Conservation (phyloP, 2,888 invertebrate genomes). For the Epinotia ramella region DNA sequence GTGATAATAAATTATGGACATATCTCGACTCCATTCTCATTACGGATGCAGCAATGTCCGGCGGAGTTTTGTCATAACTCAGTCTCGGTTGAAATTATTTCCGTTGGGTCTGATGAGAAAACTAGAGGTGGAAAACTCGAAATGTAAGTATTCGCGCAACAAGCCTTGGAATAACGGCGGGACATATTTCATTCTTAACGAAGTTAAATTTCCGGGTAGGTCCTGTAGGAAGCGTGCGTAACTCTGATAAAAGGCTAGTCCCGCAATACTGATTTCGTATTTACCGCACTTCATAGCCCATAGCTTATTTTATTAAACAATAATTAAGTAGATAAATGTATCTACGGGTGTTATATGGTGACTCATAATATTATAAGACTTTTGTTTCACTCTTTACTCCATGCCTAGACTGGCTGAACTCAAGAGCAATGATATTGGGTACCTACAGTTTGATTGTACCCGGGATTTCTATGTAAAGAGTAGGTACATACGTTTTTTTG, state of each 20-base stretch:
- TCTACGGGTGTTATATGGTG: no score
- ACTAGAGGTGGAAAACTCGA: slow-evolving; percentile 82
- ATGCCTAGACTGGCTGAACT: no score
- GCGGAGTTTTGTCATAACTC: slow-evolving; percentile 85
- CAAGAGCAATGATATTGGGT: no score
- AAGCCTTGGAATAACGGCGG: slow-evolving; percentile 83
- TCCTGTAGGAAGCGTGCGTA: slow-evolving; percentile 81
- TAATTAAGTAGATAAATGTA: not conserved
- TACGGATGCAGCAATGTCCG: slow-evolving; percentile 85
- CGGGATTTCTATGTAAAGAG: no score
- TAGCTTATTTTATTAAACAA: slow-evolving; percentile 2
- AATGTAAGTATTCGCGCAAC: slow-evolving; percentile 83
- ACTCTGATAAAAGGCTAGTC: slow-evolving; percentile 80
- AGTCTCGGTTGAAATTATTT: slow-evolving; percentile 85
- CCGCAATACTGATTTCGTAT: slow-evolving; percentile 71
- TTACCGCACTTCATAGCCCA: slow-evolving; percentile 56
- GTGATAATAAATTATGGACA: slow-evolving; percentile 81
- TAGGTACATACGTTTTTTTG: no score
- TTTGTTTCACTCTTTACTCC: not conserved
- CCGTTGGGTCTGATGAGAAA: slow-evolving; percentile 84
- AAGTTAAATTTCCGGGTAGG: slow-evolving; percentile 84
- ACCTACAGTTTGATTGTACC: no score
- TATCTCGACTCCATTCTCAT: slow-evolving; percentile 84
- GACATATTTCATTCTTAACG: slow-evolving; percentile 85
- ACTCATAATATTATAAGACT: not conserved